phyloP scores from a whole-genome alignment of 2,888 invertebrate genomes.

The Copidosoma aretas region DNA sequence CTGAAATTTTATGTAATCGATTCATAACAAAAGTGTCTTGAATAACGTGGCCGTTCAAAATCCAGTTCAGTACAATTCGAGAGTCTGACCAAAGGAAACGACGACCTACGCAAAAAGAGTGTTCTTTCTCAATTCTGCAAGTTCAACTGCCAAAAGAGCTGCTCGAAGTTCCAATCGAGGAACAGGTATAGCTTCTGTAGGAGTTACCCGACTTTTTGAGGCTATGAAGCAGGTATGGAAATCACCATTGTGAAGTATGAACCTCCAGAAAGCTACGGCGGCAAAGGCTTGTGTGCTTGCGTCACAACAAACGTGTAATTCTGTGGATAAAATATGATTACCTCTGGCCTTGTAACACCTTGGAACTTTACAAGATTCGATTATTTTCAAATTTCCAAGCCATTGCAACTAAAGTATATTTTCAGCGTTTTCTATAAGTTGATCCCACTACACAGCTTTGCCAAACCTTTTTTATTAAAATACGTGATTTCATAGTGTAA shows the following conservation, averaged over 20 bases:
- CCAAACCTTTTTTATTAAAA: slow-evolving; percentile 12
- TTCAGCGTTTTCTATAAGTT: background rate
- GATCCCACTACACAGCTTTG: background rate
- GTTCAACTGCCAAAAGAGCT: too few relatives aligned
- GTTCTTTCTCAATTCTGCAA: too few relatives aligned
- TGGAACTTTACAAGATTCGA: background rate
- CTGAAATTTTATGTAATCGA: too few relatives aligned
- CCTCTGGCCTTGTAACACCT: background rate
- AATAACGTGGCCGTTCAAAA: too few relatives aligned
- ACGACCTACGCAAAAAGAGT: too few relatives aligned
- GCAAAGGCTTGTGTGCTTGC: background rate
- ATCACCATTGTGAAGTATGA: background rate
- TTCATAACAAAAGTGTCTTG: too few relatives aligned
- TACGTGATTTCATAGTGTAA: background rate
- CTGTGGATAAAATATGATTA: too few relatives aligned
- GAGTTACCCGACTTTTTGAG: background rate
- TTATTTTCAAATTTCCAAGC: background rate
- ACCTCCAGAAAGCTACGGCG: background rate
- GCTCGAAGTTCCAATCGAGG: background rate
- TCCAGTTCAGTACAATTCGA: too few relatives aligned
- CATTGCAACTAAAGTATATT: background rate
- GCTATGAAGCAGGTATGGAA: background rate
- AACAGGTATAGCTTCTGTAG: background rate
- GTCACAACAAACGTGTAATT: background rate
- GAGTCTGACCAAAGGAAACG: too few relatives aligned